A percentile compares a stretch with the other conserved stretches of the same genome.
Conservation (phyloP, 2,113 vertebrate genomes). For the human region DNA sequence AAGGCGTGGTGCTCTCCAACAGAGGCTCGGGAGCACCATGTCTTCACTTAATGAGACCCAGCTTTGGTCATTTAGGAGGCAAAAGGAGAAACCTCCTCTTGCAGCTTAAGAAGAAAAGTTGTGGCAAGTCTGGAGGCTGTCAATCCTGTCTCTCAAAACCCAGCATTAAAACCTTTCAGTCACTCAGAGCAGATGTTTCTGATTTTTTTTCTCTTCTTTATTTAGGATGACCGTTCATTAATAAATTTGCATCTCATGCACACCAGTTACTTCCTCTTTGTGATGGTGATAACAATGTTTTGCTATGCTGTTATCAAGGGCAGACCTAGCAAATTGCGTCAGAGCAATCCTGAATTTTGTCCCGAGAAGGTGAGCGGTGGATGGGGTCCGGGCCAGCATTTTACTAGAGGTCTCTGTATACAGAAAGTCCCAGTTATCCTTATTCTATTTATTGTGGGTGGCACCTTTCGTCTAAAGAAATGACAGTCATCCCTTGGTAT, state of each 20-base stretch:
- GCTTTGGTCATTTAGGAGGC: neutral
- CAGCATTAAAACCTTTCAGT: neutral
- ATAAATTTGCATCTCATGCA: slow-evolving; percentile 99
- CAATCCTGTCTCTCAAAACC: neutral
- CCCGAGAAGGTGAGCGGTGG: slow-evolving; percentile 91
- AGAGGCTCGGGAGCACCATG: neutral
- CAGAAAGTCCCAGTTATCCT: neutral
- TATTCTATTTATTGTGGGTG: neutral
- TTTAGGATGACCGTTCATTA: slow-evolving; percentile 96
- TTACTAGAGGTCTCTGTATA: neutral
- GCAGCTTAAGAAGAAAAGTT: neutral
- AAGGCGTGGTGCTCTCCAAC: neutral
- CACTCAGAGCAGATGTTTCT: neutral
- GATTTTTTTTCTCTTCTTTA: neutral
- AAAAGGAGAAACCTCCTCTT: neutral
- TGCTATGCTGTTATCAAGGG: slow-evolving; percentile 99
- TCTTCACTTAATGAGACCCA: neutral
- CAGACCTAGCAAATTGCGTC: slow-evolving; percentile 95
- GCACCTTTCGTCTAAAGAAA: neutral
- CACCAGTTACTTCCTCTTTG: slow-evolving; percentile 99
- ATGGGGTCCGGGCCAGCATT: neutral
- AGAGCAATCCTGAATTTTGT: slow-evolving; percentile 94
- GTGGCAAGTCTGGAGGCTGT: neutral
- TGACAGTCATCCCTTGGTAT: neutral
- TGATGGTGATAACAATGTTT: slow-evolving; percentile 99